phyloP scores from a whole-genome alignment of 2,888 invertebrate species.

The Hyppa rectilinea region DNA sequence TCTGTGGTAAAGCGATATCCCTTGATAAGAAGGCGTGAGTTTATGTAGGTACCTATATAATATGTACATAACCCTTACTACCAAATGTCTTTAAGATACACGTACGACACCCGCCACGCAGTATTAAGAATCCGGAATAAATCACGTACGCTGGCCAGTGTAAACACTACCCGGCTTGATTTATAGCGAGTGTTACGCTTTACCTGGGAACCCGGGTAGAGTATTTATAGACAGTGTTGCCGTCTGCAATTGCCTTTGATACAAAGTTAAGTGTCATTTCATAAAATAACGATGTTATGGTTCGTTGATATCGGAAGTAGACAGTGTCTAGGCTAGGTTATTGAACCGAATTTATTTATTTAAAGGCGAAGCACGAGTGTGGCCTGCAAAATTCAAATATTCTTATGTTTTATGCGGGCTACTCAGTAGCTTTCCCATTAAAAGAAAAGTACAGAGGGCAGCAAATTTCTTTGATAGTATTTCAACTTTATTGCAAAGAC shows the following conservation, averaged over 20 bases:
- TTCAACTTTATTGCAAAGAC: too few species aligned
- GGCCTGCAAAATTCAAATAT: too few species aligned
- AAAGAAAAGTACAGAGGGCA: too few species aligned
- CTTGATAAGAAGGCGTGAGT: too few species aligned
- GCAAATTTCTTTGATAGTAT: too few species aligned
- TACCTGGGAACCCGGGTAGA: conserved; percentile 48
- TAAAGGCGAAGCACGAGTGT: too few species aligned
- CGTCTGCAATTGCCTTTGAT: conserved; percentile 25
- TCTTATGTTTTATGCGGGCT: too few species aligned
- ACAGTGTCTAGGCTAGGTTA: too few species aligned
- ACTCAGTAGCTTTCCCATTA: too few species aligned
- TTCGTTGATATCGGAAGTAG: neutral
- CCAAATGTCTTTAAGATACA: conserved; percentile 5
- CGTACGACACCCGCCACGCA: conserved; percentile 27
- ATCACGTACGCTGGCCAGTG: conserved; percentile 55
- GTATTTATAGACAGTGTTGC: conserved; percentile 53
- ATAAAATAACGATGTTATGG: neutral
- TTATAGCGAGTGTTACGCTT: conserved; percentile 52
- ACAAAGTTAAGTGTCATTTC: neutral
- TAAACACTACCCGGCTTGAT: conserved; percentile 60
- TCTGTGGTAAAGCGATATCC: too few species aligned
- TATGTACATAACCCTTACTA: too few species aligned
- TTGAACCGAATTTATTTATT: neutral
- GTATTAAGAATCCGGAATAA: conserved; percentile 60
- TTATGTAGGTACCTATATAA: too few species aligned